phyloP scores from a whole-genome alignment of 2,888 invertebrate species.

The Diarsia mendica region DNA sequence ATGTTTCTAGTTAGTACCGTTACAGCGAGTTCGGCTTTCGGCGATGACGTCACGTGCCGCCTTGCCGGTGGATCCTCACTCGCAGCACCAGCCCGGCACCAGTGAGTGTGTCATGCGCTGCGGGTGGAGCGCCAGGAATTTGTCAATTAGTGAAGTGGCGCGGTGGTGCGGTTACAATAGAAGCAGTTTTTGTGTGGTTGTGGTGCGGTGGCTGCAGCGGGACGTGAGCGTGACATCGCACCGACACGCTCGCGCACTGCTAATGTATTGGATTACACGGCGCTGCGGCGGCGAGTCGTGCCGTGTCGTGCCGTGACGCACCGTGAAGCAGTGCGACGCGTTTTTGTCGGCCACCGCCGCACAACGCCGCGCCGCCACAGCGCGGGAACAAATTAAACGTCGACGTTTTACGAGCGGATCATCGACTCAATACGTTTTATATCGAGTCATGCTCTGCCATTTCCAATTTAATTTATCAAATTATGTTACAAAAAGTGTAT shows the following conservation, averaged over 20 bases:
- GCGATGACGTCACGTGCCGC: conserved; percentile 11
- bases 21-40: conserved; percentile 6
- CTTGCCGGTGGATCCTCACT: neutral
- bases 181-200: conserved; percentile 49
- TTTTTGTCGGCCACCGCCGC: conserved; percentile 53
- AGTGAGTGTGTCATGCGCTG: neutral
- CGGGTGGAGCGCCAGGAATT: conserved; percentile 43
- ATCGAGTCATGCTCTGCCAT: conserved; percentile 71
- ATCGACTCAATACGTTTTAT: conserved; percentile 59
- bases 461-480: conserved; percentile 74
- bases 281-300: conserved; percentile 35
- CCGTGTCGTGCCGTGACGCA: conserved; percentile 14
- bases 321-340: conserved; percentile 42
- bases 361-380: conserved; percentile 33
- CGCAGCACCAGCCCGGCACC: neutral
- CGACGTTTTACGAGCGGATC: conserved; percentile 69
- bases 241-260: conserved; percentile 68
- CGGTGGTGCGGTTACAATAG: conserved; percentile 59
- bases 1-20: conserved; percentile 49
- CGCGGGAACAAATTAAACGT: conserved; percentile 72
- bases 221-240: conserved; percentile 46
- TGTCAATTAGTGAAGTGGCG: conserved; percentile 61
- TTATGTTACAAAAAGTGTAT: conserved; percentile 71
- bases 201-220: conserved; percentile 12
- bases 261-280: conserved; percentile 77